These are phyloP conservation scores for Macropodus opercularis DNA, from an alignment of 2,797 vertebrate genomes.

Conservation along the genomic window DNA sequence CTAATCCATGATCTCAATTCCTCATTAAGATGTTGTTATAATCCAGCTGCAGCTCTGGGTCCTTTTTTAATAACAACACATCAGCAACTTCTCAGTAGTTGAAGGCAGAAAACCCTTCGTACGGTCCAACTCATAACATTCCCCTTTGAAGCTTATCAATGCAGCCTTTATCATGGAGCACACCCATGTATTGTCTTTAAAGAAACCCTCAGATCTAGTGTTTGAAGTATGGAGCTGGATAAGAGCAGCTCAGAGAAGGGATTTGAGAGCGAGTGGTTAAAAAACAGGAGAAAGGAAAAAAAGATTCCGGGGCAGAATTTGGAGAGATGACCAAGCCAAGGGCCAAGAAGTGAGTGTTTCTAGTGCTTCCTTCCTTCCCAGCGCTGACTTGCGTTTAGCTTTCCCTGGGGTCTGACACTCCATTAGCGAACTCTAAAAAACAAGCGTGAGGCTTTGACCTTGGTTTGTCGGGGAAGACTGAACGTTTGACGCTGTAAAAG, in stretches of 20 bases:
- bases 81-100: neutral
- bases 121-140: constrained; percentile 36
- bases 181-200: constrained; percentile 19
- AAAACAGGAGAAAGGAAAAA: constrained; percentile 28
- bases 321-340: constrained; percentile 16
- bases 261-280: constrained; percentile 34
- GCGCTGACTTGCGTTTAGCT: constrained; percentile 71
- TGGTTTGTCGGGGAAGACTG: constrained; percentile 75
- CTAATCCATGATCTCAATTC: constrained; percentile 19
- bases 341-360: constrained; percentile 53
- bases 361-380: constrained; percentile 59
- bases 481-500: constrained; percentile 71
- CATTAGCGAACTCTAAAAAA: constrained; percentile 82
- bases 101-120: constrained; percentile 14
- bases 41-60: constrained; percentile 6
- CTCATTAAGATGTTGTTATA: neutral
- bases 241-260: constrained; percentile 32
- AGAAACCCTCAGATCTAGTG: constrained; percentile 22
- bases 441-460: constrained; percentile 71
- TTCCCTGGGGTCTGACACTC: constrained; percentile 73
- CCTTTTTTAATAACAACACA: constrained; percentile 16
- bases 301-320: neutral
- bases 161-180: constrained; percentile 24
- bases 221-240: constrained; percentile 43
- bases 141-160: constrained; percentile 23